phyloP scores from a whole-genome alignment of 2,888 invertebrate genomes.

The Allacma fusca region DNA sequence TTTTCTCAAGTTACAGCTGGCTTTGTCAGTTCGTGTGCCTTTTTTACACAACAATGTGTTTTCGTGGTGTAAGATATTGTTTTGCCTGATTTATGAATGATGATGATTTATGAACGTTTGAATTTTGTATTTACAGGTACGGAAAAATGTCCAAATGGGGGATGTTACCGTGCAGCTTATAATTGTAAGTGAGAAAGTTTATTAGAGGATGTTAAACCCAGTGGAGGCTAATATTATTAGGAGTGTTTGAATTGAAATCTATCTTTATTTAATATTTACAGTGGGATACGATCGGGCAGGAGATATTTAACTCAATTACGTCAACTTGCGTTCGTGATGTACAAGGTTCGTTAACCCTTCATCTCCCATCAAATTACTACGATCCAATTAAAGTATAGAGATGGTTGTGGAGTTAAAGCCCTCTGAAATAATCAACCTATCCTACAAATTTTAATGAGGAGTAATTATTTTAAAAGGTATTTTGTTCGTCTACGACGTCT shows the following conservation, averaged over 20 bases:
- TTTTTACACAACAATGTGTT: no score
- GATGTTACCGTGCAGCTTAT: constrained; percentile 56
- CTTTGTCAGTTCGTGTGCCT: no score
- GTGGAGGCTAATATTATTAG: background rate
- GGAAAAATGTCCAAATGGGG: constrained; percentile 57
- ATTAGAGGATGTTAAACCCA: background rate
- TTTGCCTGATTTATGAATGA: no score
- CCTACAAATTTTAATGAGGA: no score
- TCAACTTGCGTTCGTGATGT: constrained; percentile 59
- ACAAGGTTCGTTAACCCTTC: constrained; percentile 46
- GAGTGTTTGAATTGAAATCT: background rate
- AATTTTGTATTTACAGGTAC: constrained; percentile 43
- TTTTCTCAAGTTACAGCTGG: background rate
- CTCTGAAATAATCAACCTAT: no score
- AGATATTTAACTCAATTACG: constrained; percentile 56
- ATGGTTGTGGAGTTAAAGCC: no score
- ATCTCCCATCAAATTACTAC: background rate
- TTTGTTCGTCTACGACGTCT: constrained; percentile 59
- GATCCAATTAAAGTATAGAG: no score
- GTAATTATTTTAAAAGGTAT: constrained; percentile 43
- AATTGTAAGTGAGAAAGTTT: constrained; percentile 47
- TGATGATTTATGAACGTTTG: no score
- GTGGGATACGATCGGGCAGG: constrained; percentile 60
- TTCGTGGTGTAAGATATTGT: no score
- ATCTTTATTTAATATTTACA: constrained; percentile 20